Percentiles rank a stretch among this genome's conserved stretches.
Conservation (phyloP, 2,113 vertebrate species). For the Myanophis thanlyinensis region DNA sequence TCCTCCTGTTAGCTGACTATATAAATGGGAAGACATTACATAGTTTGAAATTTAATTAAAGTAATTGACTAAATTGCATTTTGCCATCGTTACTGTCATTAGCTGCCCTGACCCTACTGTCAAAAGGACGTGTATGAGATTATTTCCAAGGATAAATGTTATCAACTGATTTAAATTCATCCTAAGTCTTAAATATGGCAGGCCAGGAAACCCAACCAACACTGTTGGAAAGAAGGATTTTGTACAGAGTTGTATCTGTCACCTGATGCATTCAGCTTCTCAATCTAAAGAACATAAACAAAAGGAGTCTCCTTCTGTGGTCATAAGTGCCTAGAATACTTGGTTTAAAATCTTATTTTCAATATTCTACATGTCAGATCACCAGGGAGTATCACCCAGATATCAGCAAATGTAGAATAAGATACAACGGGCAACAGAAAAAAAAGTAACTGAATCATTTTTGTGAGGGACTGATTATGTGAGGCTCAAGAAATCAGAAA, state of each 20-base stretch:
- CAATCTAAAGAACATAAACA: not conserved
- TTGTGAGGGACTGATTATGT: not conserved
- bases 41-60: slow-evolving; percentile 86
- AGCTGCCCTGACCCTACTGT: slow-evolving; percentile 80
- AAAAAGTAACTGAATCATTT: not conserved
- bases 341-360: not conserved
- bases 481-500: not conserved
- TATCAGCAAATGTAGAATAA: not conserved
- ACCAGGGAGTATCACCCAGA: not conserved
- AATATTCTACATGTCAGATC: not conserved
- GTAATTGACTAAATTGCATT: slow-evolving; percentile 91
- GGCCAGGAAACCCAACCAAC: slow-evolving; percentile 47
- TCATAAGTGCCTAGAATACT: not conserved
- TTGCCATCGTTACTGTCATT: slow-evolving; percentile 84
- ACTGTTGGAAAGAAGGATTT: not conserved
- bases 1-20: slow-evolving; percentile 73
- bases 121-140: slow-evolving; percentile 73
- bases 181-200: slow-evolving; percentile 70
- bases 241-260: not conserved
- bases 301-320: not conserved
- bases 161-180: slow-evolving; percentile 79
- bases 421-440: no score
- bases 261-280: not conserved
- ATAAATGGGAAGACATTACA: slow-evolving; percentile 81
- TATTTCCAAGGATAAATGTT: slow-evolving; percentile 73